phyloP scores from a whole-genome alignment of 2,797 vertebrate species.

The Decapterus maruadsi region DNA sequence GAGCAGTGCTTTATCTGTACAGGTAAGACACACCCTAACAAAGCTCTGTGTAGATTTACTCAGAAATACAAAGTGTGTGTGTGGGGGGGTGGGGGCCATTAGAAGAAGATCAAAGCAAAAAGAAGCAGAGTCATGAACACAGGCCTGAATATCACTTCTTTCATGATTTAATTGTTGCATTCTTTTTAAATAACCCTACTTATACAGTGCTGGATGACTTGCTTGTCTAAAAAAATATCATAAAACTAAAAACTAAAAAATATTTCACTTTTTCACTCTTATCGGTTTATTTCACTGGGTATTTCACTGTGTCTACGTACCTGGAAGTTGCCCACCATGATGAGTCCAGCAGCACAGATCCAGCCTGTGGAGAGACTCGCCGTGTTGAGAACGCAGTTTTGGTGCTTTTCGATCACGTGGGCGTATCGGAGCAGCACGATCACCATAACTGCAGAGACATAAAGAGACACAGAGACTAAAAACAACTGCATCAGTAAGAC shows the following conservation, averaged over 20 bases:
- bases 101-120: neutral
- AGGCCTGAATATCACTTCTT: neutral
- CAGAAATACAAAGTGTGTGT: neutral
- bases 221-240: neutral
- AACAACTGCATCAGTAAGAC: neutral
- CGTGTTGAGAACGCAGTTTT: conserved; percentile 91
- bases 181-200: neutral
- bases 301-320: conserved; percentile 65
- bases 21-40: neutral
- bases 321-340: conserved; percentile 94
- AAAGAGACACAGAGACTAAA: conserved; percentile 4
- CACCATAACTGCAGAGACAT: conserved; percentile 84
- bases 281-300: neutral
- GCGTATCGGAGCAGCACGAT: conserved; percentile 91
- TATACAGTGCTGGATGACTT: too few relatives aligned
- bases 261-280: neutral
- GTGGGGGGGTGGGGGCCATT: neutral
- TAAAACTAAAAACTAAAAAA: neutral
- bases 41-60: neutral
- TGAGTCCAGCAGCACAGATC: conserved; percentile 92
- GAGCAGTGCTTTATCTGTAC: neutral
- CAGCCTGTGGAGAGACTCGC: conserved; percentile 91
- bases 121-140: neutral
- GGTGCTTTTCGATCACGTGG: conserved; percentile 89
- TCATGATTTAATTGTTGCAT: neutral